Evolutionary conservation across 1,140 invertebrate species (phyloP).

Genomic region (Pristionchus pacificus): DNA sequence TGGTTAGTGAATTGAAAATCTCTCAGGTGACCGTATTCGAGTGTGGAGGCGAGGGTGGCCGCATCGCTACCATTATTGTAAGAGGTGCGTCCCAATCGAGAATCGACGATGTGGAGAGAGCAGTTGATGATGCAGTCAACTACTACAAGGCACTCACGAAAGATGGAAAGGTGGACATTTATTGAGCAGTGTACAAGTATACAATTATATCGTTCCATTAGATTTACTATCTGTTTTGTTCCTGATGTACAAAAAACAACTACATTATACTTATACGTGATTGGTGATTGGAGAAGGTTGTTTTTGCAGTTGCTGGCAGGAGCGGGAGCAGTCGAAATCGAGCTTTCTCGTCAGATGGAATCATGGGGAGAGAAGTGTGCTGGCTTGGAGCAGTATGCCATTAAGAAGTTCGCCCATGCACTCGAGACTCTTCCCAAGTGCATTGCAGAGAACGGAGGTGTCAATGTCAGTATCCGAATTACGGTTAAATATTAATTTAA

Average conservation of each 20-base stretch:
- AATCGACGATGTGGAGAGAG: conserved; percentile 97
- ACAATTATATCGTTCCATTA: too few relatives aligned
- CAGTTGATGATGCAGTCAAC: conserved; percentile 97
- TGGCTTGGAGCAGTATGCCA: conserved; percentile 92
- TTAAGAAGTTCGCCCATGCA: conserved; percentile 86
- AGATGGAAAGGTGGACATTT: conserved; percentile 53
- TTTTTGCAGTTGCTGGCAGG: conserved; percentile 79
- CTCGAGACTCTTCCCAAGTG: conserved; percentile 84
- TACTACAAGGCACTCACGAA: conserved; percentile 84
- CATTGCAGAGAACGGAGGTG: conserved; percentile 87
- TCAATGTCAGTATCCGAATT: conserved; percentile 65
- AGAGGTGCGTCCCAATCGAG: conserved; percentile 94
- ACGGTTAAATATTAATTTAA: conserved; percentile 10
- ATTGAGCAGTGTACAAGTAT: too few relatives aligned
- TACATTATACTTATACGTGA: too few relatives aligned
- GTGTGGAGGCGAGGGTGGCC: conserved; percentile 60
- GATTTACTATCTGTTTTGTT: too few relatives aligned
- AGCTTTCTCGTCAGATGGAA: conserved; percentile 79
- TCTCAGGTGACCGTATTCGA: not conserved
- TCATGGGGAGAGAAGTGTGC: conserved; percentile 83
- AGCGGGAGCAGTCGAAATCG: conserved; percentile 88
- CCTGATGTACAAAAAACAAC: too few relatives aligned
- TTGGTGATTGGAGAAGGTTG: too few relatives aligned
- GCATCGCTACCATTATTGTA: conserved; percentile 86
- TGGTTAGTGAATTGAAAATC: too few relatives aligned